Conservation (phyloP, 1,140 invertebrate genomes). For the Conus betulinus region DNA sequence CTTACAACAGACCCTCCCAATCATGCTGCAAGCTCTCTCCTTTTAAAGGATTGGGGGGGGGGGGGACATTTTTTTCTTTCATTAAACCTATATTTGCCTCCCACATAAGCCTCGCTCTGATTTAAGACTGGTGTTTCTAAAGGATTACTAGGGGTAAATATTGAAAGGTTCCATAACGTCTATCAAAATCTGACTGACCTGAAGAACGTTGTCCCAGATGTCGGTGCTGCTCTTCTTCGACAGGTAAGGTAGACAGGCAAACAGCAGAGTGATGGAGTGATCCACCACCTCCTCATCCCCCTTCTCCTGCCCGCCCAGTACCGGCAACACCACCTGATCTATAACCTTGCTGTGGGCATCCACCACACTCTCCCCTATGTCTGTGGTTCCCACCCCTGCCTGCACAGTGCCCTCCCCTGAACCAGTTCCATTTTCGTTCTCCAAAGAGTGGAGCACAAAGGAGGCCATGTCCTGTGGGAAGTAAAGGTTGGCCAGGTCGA, state of each 20-base stretch:
- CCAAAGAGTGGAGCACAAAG: conserved; percentile 5
- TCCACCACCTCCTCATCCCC: conserved; percentile 39
- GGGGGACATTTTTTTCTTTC: too few relatives aligned
- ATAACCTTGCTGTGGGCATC: conserved; percentile 17
- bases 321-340: conserved; percentile 39
- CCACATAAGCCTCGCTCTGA: too few relatives aligned
- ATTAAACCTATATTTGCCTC: too few relatives aligned
- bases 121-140: too few relatives aligned
- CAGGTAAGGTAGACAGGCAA: conserved; percentile 22
- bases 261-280: conserved; percentile 40
- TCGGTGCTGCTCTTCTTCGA: neutral
- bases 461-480: conserved; percentile 9
- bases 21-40: too few relatives aligned
- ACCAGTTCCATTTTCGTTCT: neutral
- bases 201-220: conserved; percentile 36
- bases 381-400: neutral
- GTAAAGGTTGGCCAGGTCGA: conserved; percentile 19
- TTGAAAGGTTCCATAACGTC: too few relatives aligned
- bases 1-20: too few relatives aligned
- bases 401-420: neutral
- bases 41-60: too few relatives aligned
- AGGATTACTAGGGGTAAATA: too few relatives aligned
- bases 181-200: conserved; percentile 6
- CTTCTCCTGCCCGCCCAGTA: conserved; percentile 39
- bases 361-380: neutral